Base-by-base conservation (phyloP, 2,797 vertebrate species). In the Myiothlypis coronata region DNA sequence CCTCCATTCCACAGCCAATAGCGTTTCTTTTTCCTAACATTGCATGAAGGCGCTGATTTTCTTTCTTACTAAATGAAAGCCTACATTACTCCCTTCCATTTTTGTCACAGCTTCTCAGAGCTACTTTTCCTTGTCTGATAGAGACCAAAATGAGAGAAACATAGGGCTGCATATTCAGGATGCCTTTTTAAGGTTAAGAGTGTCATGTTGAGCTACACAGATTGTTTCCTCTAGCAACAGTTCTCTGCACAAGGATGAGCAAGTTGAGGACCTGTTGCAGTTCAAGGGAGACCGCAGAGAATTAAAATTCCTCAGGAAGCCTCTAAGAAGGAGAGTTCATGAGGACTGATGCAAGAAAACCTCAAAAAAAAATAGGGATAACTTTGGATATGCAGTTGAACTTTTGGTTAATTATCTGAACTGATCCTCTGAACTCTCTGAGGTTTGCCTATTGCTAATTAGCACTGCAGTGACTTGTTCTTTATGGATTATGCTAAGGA, bases 371-470 rank as follows among this genome's bases (percentile, higher is more conserved):
- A 69, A 34, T 41, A 60, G 55, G 76, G 47, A 88, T 95, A 96
- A 94, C 67, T 96, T 93, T 61, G 83, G 85, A 95, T 95, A 90
- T 89, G 96, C 87, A 89, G 96, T 84, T 96, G 93, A 97, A 97
- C 92, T 96, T 97, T 93, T 90, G 85, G 57, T 94, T 96, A 96
- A 97, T 97, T 97, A 97, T 96, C 87, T 95, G 90, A 96, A 96
- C 92, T 95, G 95, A 97, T 97, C 95, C 95, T 87, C 93, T 96
- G 95, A 97, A 97, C 96, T 97, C 94, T 97, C 96, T 86, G 85
- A 96, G 96, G 93, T 96, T 97, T 96, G 94, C 89, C 92, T 69
- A 82, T 92, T 91, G 95, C 83, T 97, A 96, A 97, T 96, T 97
- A 97, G 88, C 95, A 96, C 95, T 94, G 91, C 89, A 89, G 47